A percentile compares a stretch with the other conserved stretches of the same genome.
These are phyloP conservation scores for Anhinga rufa DNA, from an alignment of 2,113 vertebrate genomes.

Conservation along the genomic window DNA sequence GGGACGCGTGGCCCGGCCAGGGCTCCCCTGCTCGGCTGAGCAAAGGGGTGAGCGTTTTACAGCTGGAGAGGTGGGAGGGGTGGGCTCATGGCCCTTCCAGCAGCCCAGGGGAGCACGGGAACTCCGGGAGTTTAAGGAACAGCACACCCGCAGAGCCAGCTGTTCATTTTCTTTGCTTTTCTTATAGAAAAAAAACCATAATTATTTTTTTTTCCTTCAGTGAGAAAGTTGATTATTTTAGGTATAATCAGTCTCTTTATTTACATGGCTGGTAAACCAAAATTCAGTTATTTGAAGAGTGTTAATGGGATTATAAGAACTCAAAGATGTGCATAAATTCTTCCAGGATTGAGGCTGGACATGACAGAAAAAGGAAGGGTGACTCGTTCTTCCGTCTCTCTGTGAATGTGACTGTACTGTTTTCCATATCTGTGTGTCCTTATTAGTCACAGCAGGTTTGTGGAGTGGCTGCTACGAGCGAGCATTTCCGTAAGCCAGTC, in stretches of 20 bases:
- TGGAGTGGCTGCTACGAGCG: neutral
- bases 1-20: neutral
- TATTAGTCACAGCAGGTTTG: neutral
- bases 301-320: neutral
- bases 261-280: neutral
- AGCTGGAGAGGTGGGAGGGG: neutral
- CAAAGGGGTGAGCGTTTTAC: neutral
- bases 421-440: neutral
- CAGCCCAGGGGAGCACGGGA: neutral
- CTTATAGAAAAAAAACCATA: constrained; percentile 25
- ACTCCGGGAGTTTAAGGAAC: neutral
- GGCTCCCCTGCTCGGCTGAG: neutral
- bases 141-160: neutral
- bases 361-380: neutral
- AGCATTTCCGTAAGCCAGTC: neutral
- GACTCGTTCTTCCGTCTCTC: neutral
- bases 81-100: neutral
- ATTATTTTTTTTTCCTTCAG: neutral
- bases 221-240: neutral
- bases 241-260: neutral
- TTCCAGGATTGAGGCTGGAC: neutral
- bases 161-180: constrained; percentile 29
- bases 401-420: neutral
- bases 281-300: neutral
- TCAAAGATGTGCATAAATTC: neutral